A percentile compares a stretch with the other conserved stretches of the same genome.
These are phyloP conservation scores for Charanyca ferruginea DNA, from an alignment of 2,888 invertebrate species.

Conservation along the genomic window DNA sequence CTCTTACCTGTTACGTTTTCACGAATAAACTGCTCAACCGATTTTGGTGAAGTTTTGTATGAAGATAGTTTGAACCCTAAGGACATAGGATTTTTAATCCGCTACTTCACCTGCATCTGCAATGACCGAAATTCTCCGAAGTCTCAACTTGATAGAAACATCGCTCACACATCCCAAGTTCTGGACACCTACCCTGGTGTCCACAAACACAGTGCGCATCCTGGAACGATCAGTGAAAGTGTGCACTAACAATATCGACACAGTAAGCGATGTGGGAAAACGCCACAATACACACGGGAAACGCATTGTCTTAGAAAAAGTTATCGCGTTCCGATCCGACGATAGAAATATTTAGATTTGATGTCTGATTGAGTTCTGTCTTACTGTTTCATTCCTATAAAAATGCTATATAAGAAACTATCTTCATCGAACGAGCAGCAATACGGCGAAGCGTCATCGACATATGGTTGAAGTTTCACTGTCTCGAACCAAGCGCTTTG, in stretches of 20 bases:
- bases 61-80: too few species aligned
- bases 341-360: constrained; percentile 40
- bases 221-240: constrained; percentile 75
- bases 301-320: constrained; percentile 60
- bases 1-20: too few species aligned
- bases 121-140: too few species aligned
- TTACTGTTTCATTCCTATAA: constrained; percentile 26
- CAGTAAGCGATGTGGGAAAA: constrained; percentile 52
- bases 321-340: constrained; percentile 34
- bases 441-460: too few species aligned
- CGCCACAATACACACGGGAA: constrained; percentile 42
- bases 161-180: background rate
- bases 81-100: too few species aligned
- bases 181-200: background rate
- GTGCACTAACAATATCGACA: constrained; percentile 61
- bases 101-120: too few species aligned
- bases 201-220: constrained; percentile 30
- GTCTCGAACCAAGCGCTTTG: too few species aligned
- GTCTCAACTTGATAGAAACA: too few species aligned
- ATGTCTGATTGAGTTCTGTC: constrained; percentile 35
- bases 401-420: constrained; percentile 12
- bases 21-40: too few species aligned
- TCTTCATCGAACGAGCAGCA: too few species aligned
- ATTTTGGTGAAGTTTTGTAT: too few species aligned
- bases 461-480: too few species aligned